Conservation (phyloP, 2,113 vertebrate genomes). For the Sander vitreus region DNA sequence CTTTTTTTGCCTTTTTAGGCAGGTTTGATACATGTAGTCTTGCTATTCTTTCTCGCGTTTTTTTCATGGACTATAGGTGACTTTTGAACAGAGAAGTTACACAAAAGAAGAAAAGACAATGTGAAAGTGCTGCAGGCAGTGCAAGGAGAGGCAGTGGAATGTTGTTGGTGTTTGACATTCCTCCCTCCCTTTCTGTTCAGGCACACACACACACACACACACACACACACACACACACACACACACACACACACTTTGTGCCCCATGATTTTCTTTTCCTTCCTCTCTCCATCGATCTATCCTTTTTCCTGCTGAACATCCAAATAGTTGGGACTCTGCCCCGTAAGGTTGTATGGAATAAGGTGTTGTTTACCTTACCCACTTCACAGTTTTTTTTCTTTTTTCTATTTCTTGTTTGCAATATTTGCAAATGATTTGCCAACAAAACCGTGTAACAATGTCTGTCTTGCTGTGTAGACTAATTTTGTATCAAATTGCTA, state of each 20-base stretch:
- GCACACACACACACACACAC: neutral
- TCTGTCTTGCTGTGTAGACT: neutral
- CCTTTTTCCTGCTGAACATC: neutral
- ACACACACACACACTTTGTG: neutral
- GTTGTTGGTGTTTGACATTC: constrained; percentile 88
- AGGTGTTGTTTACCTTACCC: constrained; percentile 1
- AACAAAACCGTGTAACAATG: neutral
- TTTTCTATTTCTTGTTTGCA: neutral
- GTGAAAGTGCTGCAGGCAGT: constrained; percentile 79
- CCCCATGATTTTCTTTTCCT: constrained; percentile 26
- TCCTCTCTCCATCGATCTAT: constrained; percentile 10
- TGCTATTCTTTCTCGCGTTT: constrained; percentile 44
- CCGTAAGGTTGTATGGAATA: neutral
- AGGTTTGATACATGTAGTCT: constrained; percentile 21
- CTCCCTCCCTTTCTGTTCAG: constrained; percentile 64
- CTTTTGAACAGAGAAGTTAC: constrained; percentile 64
- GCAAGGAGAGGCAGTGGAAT: constrained; percentile 84
- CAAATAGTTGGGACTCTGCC: neutral
- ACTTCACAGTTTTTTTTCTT: neutral
- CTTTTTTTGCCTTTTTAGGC: neutral
- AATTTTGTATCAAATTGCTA: neutral
- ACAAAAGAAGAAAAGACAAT: constrained; percentile 80
- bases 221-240: constrained; percentile 16
- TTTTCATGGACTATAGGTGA: constrained; percentile 56
- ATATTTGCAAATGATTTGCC: neutral